Conservation (phyloP, 2,113 vertebrate genomes). For the Myrmecophaga tridactyla region DNA sequence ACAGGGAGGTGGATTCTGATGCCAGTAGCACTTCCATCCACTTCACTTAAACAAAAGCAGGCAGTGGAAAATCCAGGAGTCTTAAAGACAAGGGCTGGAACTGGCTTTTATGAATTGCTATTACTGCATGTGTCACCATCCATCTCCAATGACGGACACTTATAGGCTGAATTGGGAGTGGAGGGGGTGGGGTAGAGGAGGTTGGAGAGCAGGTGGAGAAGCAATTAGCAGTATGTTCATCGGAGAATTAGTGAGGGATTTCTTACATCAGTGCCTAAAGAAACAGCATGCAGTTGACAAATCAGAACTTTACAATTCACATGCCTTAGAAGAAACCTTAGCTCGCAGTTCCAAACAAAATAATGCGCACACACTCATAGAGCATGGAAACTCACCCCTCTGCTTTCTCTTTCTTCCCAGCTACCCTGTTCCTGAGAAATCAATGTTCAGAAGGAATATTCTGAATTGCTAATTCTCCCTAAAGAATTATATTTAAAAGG, state of each 20-base stretch:
- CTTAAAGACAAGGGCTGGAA: slow-evolving; percentile 72
- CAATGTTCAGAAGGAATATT: slow-evolving; percentile 57
- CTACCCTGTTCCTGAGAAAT: slow-evolving; percentile 34
- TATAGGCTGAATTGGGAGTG: slow-evolving; percentile 54
- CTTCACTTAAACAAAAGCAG: slow-evolving; percentile 67
- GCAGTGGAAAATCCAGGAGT: slow-evolving; percentile 72
- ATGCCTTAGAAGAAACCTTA: slow-evolving; percentile 76
- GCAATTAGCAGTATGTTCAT: slow-evolving; percentile 78
- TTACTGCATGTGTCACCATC: slow-evolving; percentile 83
- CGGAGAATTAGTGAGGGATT: slow-evolving; percentile 80
- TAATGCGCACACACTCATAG: slow-evolving; percentile 33
- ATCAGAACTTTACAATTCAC: slow-evolving; percentile 73
- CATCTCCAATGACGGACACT: slow-evolving; percentile 77
- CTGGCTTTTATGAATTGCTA: slow-evolving; percentile 73
- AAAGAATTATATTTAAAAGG: slow-evolving; percentile 61
- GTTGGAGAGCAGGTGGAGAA: slow-evolving; percentile 81
- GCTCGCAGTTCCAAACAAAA: slow-evolving; percentile 65
- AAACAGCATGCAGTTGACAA: slow-evolving; percentile 70
- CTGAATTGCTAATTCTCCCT: slow-evolving; percentile 63
- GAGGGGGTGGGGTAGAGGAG: slow-evolving; percentile 69
- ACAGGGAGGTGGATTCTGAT: slow-evolving; percentile 67
- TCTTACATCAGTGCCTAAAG: slow-evolving; percentile 77
- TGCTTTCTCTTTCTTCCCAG: slow-evolving; percentile 57
- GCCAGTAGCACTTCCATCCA: slow-evolving; percentile 61
- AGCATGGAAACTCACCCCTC: slow-evolving; percentile 35